These are phyloP conservation scores for Corvus cornix DNA, from an alignment of 2,113 vertebrate species.

Conservation along the genomic window DNA sequence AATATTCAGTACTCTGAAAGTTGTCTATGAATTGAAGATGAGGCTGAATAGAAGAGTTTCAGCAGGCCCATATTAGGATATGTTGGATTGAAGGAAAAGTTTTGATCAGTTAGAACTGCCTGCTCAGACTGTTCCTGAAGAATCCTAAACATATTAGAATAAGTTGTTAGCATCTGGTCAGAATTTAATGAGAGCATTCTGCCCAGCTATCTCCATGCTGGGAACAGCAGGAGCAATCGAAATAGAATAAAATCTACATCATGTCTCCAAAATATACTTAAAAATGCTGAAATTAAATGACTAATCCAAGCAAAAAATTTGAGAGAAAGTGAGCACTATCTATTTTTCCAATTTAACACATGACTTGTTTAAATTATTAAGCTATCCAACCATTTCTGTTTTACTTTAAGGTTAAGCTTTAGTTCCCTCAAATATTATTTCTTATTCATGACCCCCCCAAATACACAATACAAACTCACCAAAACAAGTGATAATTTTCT, in stretches of 20 bases:
- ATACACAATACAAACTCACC: background rate
- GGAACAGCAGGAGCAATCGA: background rate
- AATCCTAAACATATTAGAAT: background rate
- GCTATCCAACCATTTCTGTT: background rate
- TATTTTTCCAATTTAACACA: background rate
- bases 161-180: background rate
- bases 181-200: background rate
- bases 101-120: background rate
- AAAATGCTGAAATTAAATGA: background rate
- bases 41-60: background rate
- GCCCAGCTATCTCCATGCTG: background rate
- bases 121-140: background rate
- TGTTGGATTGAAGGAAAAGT: background rate
- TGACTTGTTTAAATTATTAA: background rate
- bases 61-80: background rate
- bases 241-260: background rate
- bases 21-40: background rate
- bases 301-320: background rate
- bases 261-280: background rate
- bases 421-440: slow-evolving; percentile 4
- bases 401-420: background rate
- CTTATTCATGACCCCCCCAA: background rate
- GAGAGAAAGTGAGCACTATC: background rate
- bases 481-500: slow-evolving; percentile 16
- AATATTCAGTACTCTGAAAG: background rate